Evolutionary conservation across 2,888 invertebrate genomes (phyloP), one percentile per base, ranked within the genome.

Genomic region (Carcina quercana): DNA sequence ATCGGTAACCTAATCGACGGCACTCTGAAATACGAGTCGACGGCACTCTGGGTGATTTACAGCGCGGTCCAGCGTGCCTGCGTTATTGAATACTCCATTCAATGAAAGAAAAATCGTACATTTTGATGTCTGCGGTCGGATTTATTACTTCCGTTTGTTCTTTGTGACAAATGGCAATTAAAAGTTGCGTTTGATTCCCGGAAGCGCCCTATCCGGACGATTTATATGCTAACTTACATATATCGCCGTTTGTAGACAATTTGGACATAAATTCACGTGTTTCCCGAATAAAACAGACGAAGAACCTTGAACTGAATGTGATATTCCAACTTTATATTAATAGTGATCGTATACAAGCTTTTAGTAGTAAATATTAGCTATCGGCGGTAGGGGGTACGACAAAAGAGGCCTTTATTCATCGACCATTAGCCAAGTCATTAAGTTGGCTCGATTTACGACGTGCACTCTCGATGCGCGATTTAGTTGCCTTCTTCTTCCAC

Each of bases 81-180:
- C 65, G 62, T 74, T 79, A 79, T 79, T 76, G 74, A 80, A 79
- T 70, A 68, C 69, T 62, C 56, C 55, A 51, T 63, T 65, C 68
- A 63, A 59, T 70, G 61, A 66, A 71, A 74, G 79, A 76, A 74
- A 74, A 75, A 69, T 75, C 72, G 69, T 68, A 70, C 65, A 73
- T 79, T 76, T 74, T 78, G 71, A 52, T 66, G 56, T 46, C 58
- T 53, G 54, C 50, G 54, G 53, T 46, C 40, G 48, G 70, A 79
- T 80, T 79, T 79, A 79, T 70, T 61, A 63, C 63, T 59, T 53
- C 61, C 68, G 71, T 72, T 72, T 64, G 63, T 71, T 62, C 58
- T 36, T 41, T 53, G 50, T 69, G 63, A 66, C 66, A 63, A 67
- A 65, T 60, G 64, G 61, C 69, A 76, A 76, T 76, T 78, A 72